Evolutionary conservation across 2,888 invertebrate species (phyloP), one percentile per base, ranked within the genome.

Genomic region (Abrostola tripartita): DNA sequence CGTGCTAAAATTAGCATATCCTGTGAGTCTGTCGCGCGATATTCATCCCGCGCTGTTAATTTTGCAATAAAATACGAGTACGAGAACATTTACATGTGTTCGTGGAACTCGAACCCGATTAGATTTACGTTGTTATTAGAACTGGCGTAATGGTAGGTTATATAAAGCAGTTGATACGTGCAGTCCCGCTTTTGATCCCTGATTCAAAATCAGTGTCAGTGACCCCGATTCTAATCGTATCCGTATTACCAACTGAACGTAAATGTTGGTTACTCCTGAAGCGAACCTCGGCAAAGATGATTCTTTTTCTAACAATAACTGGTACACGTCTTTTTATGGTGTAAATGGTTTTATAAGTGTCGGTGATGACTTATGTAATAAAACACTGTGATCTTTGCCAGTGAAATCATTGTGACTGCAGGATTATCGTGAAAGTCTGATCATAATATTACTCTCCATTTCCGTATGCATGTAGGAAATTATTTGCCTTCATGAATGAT

Each of bases 1-100:
- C 47, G 55, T 62, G 74, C 61, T 80, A 76, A 81, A 79, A 80
- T 82, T 78, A 81, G 65, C 78, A 80, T 82, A 77, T 79, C 81
- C 79, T 79, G 72, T 57, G 60, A 68, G 67, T 69, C 73, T 69
- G 79, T 76, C 74, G 71, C 76, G 68, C 70, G 69, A 68, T 74
- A 65, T 57, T 70, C 65, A 68, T 61, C 63, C 65, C 59, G 41
- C 63, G 38, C 62, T 74, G 60, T 68, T 77, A 65, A 49, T 74
- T 77, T 76, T 75, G 66, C 63, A 67, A 68, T 74, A 66, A 71
- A 65, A 71, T 68, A 62, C 63, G 54, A 59, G 57, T 55, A 64
- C 44, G 37, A 49, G 40, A 53, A 42, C 61, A 62, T 69, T 65
- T 57, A 68, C 58, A 68, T 54, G 40, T 52, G 61, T 70, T 74